Conservation (phyloP, 1,140 invertebrate species). For the Proales similis region DNA sequence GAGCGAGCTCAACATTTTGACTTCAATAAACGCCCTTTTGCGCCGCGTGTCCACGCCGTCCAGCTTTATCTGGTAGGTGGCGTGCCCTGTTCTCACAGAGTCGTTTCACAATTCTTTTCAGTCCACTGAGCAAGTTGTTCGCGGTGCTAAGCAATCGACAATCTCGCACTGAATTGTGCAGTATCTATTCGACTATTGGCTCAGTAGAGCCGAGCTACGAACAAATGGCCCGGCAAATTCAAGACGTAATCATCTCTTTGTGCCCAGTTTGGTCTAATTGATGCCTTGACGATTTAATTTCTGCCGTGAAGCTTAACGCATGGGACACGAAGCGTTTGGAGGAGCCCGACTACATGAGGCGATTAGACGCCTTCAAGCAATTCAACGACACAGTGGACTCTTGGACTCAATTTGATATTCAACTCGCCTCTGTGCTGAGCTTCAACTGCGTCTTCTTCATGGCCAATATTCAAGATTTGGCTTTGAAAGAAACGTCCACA, state of each 20-base stretch:
- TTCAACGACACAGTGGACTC: constrained; percentile 63
- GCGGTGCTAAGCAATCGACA: constrained; percentile 30
- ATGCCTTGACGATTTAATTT: neutral
- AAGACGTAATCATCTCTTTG: neutral
- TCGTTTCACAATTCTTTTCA: constrained; percentile 5
- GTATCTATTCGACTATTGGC: neutral
- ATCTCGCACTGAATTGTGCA: constrained; percentile 8
- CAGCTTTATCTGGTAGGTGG: no score
- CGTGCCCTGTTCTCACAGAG: no score
- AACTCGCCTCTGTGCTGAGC: constrained; percentile 65
- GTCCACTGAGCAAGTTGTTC: constrained; percentile 15
- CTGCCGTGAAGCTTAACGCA: constrained; percentile 65
- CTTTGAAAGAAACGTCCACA: constrained; percentile 33
- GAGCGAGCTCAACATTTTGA: constrained; percentile 24
- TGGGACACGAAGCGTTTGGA: constrained; percentile 76
- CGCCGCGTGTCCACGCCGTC: no score
- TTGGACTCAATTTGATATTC: constrained; percentile 56
- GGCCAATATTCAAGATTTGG: constrained; percentile 53
- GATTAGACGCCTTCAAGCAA: constrained; percentile 59
- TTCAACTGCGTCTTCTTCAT: constrained; percentile 75
- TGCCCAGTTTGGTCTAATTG: neutral
- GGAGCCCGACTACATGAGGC: constrained; percentile 76
- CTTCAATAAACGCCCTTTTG: constrained; percentile 14
- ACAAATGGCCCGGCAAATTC: neutral
- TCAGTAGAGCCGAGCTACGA: neutral